phyloP scores from a whole-genome alignment of 2,113 vertebrate genomes.

The Ophiodon elongatus region DNA sequence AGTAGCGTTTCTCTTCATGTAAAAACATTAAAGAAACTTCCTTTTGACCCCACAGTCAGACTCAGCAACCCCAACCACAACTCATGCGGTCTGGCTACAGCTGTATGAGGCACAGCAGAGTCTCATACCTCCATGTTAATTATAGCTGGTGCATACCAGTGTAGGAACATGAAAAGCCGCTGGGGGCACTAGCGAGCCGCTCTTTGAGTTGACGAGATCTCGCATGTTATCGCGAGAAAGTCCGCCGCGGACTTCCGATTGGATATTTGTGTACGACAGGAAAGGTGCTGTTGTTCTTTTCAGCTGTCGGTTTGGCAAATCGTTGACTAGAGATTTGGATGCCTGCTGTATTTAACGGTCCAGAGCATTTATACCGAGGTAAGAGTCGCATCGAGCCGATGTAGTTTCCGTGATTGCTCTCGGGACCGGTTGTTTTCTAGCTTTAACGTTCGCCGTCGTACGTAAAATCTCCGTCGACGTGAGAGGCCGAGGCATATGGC shows the following conservation, averaged over 20 bases:
- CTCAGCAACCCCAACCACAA: not conserved
- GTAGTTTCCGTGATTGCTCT: not conserved
- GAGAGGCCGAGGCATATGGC: conserved; percentile 37
- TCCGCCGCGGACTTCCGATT: conserved; percentile 29
- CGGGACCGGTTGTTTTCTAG: not conserved
- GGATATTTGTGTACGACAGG: not conserved
- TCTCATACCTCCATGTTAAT: not conserved
- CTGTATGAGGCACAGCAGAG: not conserved
- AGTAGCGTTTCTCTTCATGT: not conserved
- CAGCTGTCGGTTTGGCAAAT: not conserved
- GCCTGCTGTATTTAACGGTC: not conserved
- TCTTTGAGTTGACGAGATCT: not conserved
- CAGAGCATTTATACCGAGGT: conserved; percentile 48
- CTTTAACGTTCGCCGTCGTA: not conserved
- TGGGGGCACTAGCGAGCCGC: conserved; percentile 22
- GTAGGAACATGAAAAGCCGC: not conserved
- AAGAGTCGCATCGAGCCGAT: not conserved
- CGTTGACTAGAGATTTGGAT: not conserved
- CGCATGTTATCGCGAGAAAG: conserved; percentile 34
- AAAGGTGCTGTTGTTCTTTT: conserved; percentile 34
- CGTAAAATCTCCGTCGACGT: conserved; percentile 37
- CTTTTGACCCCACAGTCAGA: not conserved
- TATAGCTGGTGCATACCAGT: not conserved
- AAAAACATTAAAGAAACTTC: not conserved
- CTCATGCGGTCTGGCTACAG: not conserved